Evolutionary conservation across 1,140 invertebrate species (phyloP).

Genomic region (Diorhabda elongata): DNA sequence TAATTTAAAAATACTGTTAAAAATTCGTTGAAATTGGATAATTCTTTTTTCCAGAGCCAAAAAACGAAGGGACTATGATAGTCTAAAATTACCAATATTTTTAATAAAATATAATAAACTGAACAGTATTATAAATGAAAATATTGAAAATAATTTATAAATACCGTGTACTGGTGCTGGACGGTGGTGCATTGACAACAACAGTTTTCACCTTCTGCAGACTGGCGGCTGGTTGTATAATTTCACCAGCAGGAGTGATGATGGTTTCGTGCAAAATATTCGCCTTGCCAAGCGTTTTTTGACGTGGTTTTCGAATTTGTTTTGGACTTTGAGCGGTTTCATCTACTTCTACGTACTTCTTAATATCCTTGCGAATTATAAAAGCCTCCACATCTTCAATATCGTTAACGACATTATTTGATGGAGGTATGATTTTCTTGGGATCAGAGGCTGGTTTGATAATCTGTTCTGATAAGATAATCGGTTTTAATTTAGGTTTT

Average conservation of each 20-base stretch:
- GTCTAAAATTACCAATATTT: no score
- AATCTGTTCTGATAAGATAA: conserved; percentile 44
- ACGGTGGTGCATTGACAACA: background rate
- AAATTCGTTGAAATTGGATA: no score
- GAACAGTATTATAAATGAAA: no score
- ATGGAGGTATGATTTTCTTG: conserved; percentile 29
- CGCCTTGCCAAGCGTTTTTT: conserved; percentile 32
- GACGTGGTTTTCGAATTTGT: background rate
- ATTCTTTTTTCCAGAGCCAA: no score
- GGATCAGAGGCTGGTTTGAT: conserved; percentile 37
- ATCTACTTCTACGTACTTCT: conserved; percentile 31
- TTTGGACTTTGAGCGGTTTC: background rate
- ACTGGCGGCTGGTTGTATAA: conserved; percentile 40
- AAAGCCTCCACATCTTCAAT: conserved; percentile 44
- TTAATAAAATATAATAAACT: no score
- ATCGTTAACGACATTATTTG: conserved; percentile 23
- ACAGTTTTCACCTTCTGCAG: conserved; percentile 3
- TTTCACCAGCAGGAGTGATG: conserved; percentile 40
- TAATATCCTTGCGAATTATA: conserved; percentile 41
- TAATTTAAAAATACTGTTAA: no score
- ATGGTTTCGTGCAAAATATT: conserved; percentile 46
- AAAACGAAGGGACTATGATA: no score
- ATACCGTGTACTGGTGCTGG: background rate
- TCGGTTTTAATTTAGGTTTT: conserved; percentile 30
- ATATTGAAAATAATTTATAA: background rate